Evolutionary conservation across 1,140 invertebrate genomes (phyloP), one percentile per base, ranked within the genome.

Genomic region (Anadara kagoshimensis): DNA sequence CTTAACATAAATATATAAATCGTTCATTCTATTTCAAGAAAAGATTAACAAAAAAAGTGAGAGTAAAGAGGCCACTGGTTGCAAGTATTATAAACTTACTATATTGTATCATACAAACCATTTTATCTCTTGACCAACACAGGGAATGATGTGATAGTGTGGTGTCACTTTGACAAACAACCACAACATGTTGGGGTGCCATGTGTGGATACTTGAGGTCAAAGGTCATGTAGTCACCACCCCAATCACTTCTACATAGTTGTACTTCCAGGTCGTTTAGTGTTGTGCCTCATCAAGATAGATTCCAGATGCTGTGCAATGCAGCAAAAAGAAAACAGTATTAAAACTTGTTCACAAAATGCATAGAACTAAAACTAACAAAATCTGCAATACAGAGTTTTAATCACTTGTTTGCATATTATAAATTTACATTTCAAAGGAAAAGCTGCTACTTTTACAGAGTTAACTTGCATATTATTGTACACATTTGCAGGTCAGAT

Each of bases 81-180:
- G 63, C n/a, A 53, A 41, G 24, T 22, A 63, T 61, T n/a, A 43
- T 22, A n/a, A 20, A 22, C 24, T 41, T 22, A 66, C 68, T 57
- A 22, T 16, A 43, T 63, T 44, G 26, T 45, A 22, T 18, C 47
- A 80, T 80, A 80, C 78, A 80, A 80, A 80, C 78, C 78, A 69
- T 80, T 24, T 18, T 7, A 36, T 36, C 29, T 36, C 29, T n/a
- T 45, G 29, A 75, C 75, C 54, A 41, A 63, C 58, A 61, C 24
- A 41, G 20, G 45, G 29, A 36, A 36, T 36, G 29, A 36, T 36
- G 29, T 36, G 29, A 36, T 36, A 36, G 29, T 36, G 29, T 53
- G 69, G 57, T 41, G 43, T 51, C 16, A 64, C 57, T 61, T 69
- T 62, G 59, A 45, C 44, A 36, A 36, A 36, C 29, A 49, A 53